Evolutionary conservation across 2,113 vertebrate genomes (phyloP).

Genomic region (Halcyon malimbica): DNA sequence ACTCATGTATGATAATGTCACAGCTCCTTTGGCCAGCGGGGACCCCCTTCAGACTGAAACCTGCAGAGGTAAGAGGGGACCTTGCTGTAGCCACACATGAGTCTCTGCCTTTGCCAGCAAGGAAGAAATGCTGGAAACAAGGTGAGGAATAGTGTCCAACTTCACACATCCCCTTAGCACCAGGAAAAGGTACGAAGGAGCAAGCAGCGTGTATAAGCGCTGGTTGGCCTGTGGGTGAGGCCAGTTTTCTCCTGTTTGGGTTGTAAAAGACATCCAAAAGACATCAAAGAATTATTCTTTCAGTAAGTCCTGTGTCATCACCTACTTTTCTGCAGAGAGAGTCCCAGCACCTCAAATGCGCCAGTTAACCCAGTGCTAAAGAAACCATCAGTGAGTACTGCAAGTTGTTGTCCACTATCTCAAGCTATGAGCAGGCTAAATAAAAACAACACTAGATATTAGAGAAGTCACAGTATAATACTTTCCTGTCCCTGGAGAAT

Average conservation of each 20-base stretch:
- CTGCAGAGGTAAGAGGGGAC: not conserved
- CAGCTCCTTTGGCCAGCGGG: not conserved
- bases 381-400: not conserved
- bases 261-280: not conserved
- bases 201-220: not conserved
- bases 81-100: not conserved
- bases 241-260: not conserved
- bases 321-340: not conserved
- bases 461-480: not conserved
- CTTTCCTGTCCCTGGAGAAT: not conserved
- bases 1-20: not conserved
- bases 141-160: not conserved
- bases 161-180: not conserved
- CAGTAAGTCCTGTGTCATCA: not conserved
- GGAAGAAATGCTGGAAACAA: not conserved
- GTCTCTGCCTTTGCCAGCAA: not conserved
- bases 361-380: not conserved
- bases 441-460: not conserved
- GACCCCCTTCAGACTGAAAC: not conserved
- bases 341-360: not conserved
- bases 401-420: not conserved
- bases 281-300: not conserved
- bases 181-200: not conserved
- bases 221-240: not conserved
- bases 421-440: not conserved